phyloP scores from a whole-genome alignment of 1,140 invertebrate genomes.

The Mya arenaria region DNA sequence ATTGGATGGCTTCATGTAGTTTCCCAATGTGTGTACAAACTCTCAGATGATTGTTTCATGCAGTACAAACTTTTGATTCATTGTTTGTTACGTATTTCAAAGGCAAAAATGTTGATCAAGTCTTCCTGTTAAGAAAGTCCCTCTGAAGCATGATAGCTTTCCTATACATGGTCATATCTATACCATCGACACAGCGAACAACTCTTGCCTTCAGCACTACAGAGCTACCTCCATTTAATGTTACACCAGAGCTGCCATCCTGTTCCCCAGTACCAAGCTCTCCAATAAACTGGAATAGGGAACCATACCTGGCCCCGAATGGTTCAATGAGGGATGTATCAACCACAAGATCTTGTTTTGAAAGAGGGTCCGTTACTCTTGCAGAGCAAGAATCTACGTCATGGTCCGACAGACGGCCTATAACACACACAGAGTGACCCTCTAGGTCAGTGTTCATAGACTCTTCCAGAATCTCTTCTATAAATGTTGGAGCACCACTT shows the following conservation, averaged over 20 bases:
- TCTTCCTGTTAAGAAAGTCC: slow-evolving; percentile 52
- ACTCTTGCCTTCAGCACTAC: slow-evolving; percentile 62
- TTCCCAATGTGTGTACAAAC: too few species aligned
- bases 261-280: slow-evolving; percentile 56
- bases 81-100: too few species aligned
- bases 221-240: not conserved
- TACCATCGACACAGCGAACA: slow-evolving; percentile 68
- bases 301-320: slow-evolving; percentile 61
- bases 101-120: too few species aligned
- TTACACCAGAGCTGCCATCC: not conserved
- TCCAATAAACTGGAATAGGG: slow-evolving; percentile 70
- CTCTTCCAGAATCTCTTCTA: slow-evolving; percentile 30
- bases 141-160: slow-evolving; percentile 63
- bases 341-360: slow-evolving; percentile 43
- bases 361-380: slow-evolving; percentile 60
- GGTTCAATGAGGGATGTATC: slow-evolving; percentile 69
- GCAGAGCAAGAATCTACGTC: slow-evolving; percentile 59
- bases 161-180: slow-evolving; percentile 66
- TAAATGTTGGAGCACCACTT: slow-evolving; percentile 43
- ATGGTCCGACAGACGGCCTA: slow-evolving; percentile 57
- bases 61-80: too few species aligned
- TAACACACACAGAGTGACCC: slow-evolving; percentile 9
- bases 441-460: not conserved
- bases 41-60: too few species aligned
- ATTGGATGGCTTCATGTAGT: too few species aligned